Evolutionary conservation across 2,888 invertebrate genomes (phyloP), one percentile per base, ranked within the genome.

Genomic region (Anthrax anthrax): DNA sequence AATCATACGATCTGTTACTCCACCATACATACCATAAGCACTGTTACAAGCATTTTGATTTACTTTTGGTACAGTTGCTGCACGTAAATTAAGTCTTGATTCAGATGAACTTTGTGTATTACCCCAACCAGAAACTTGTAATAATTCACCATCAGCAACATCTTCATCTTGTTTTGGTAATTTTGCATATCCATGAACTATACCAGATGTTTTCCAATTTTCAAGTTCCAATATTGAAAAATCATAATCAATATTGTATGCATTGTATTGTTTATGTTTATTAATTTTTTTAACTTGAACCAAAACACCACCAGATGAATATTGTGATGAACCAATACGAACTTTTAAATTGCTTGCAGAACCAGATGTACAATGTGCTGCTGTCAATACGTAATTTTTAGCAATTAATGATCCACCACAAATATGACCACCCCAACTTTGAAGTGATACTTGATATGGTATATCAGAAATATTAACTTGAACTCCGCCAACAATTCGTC

Each of bases 361-460:
- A 32, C 49, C 58, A 14, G 54, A 53, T 2, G 61, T 61, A 47
- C 70, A 71, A 47, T 70, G 65, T 46, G 69, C 72, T 0, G 72
- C 71, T 2, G 70, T 71, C 5, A 72, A 50, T 3, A 70, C 64
- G 43, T 58, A 60, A 6, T 55, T 59, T 34, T 52, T 51, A 6
- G 58, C 60, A 32, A 72, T 61, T 43, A 72, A 61, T 1, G 68
- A 63, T 5, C 69, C 72, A 17, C 72, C 72, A 46, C 72, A 72
- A 44, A 60, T 61, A 49, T 72, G 71, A 42, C 52, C 48, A 10
- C 59, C 61, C 4, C 53, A 51, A 13, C 59, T 58, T 49, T 64
- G 63, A 32, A 73, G 51, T 1, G 72, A 70, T 1, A 70, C 65
- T 60, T 72, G 72, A 50, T 67, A 69, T 10, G 72, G 72, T 51